Evolutionary conservation across 2,888 invertebrate genomes (phyloP), one percentile per base, ranked within the genome.

Genomic region (Philereme vetulata): DNA sequence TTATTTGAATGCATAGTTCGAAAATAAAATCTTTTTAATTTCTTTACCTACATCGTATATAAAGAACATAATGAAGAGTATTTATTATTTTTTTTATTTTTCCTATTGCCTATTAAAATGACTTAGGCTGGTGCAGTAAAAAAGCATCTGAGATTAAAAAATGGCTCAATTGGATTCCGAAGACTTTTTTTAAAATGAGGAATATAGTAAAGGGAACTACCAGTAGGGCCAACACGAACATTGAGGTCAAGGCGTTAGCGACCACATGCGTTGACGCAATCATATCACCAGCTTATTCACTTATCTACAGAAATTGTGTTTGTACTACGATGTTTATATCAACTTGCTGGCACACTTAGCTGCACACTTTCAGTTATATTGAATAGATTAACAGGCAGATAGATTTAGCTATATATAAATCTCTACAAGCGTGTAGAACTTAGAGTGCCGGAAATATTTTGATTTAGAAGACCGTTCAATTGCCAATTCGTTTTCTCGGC

Each of bases 211-310:
- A 70, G 74, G 63, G 64, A 68, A 68, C 71, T 67, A 65, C 56
- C 56, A 62, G 62, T 62, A 53, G 51, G 63, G 62, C 62, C 48
- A 52, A 56, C 60, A 64, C 66, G 57, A 55, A 71, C 84, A 88
- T 83, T 78, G 83, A 76, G 90, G 89, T 89, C 90, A 89, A 89
- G 90, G 90, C 74, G 68, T 56, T 60, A 60, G 68, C 71, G 70
- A 53, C 67, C 55, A 53, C 60, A 55, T 56, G 54, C 58, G 76
- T 77, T 85, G 85, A 87, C 86, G 86, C 88, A 88, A 88, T 76
- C 78, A 70, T 75, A 73, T 69, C 71, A 64, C 65, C 51, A 45
- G 44, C 65, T 65, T 74, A 72, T 72, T 49, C 58, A 56, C 73
- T 45, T 46, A 71, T 50, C 63, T 57, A 59, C 50, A 43, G 62